phyloP scores from a whole-genome alignment of 2,888 invertebrate species.

The Amphiduros pacificus region DNA sequence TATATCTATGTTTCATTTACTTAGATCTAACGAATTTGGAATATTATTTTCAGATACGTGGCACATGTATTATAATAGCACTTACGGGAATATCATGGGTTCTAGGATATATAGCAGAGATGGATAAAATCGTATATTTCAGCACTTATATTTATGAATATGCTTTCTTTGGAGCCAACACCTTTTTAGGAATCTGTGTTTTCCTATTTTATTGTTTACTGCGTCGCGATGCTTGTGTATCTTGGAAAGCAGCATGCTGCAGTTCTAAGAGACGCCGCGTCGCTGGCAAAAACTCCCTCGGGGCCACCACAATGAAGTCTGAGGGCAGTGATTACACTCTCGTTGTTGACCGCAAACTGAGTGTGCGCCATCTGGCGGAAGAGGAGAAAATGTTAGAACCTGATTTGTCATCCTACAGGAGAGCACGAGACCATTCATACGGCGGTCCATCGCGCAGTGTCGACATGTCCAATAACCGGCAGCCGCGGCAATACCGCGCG shows the following conservation, averaged over 20 bases:
- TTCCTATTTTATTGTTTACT: slow-evolving; percentile 13
- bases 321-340: slow-evolving; percentile 20
- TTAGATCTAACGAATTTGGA: background rate
- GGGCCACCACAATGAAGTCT: slow-evolving; percentile 7
- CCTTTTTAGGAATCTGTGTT: slow-evolving; percentile 4
- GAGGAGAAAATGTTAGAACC: background rate
- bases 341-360: slow-evolving; percentile 8
- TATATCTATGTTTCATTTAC: background rate
- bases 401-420: background rate
- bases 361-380: background rate
- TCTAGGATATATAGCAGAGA: slow-evolving; percentile 11
- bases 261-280: slow-evolving; percentile 12
- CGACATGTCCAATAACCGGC: background rate
- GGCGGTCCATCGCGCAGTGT: background rate
- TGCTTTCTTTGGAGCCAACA: slow-evolving; percentile 13
- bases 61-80: slow-evolving; percentile 10
- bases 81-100: slow-evolving; percentile 11
- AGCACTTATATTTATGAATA: slow-evolving; percentile 10
- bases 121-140: background rate
- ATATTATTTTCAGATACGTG: slow-evolving; percentile 9
- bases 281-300: slow-evolving; percentile 13
- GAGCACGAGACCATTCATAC: background rate
- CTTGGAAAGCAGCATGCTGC: slow-evolving; percentile 17
- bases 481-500: slow-evolving; percentile 11
- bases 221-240: slow-evolving; percentile 9